Evolutionary conservation across 2,888 invertebrate genomes (phyloP).

Genomic region (Choristoneura rosaceana): DNA sequence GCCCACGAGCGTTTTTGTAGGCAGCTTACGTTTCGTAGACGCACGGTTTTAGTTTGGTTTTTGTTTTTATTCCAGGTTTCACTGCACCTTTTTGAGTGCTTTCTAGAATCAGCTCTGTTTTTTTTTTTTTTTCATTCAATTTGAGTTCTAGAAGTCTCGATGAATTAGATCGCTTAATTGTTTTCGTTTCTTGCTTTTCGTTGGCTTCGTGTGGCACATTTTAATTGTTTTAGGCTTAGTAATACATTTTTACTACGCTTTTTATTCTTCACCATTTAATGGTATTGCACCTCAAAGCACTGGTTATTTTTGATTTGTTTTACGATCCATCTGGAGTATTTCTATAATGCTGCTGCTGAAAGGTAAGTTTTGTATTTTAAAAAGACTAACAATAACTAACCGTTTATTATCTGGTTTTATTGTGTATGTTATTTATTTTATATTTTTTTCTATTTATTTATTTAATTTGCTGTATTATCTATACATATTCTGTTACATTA

Average conservation of each 20-base stretch:
- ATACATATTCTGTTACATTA: no score
- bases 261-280: constrained; percentile 8
- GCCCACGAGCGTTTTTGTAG: neutral
- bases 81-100: constrained; percentile 7
- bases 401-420: constrained; percentile 8
- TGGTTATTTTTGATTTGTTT: neutral
- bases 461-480: no score
- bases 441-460: constrained; percentile 1
- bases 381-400: constrained; percentile 8
- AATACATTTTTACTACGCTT: constrained; percentile 2
- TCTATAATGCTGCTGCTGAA: neutral
- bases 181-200: constrained; percentile 14
- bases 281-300: constrained; percentile 13
- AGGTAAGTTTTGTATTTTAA: constrained; percentile 18
- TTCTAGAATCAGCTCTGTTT: neutral
- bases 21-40: neutral
- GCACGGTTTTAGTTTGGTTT: constrained; percentile 2
- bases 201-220: constrained; percentile 7
- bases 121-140: neutral
- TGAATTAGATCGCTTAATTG: neutral
- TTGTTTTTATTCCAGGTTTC: neutral
- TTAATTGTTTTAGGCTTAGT: constrained; percentile 14
- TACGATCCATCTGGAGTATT: neutral
- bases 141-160: constrained; percentile 1
- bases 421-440: constrained; percentile 2